These are phyloP conservation scores for Oligia fasciuncula DNA, from an alignment of 2,888 invertebrate genomes.

Conservation along the genomic window DNA sequence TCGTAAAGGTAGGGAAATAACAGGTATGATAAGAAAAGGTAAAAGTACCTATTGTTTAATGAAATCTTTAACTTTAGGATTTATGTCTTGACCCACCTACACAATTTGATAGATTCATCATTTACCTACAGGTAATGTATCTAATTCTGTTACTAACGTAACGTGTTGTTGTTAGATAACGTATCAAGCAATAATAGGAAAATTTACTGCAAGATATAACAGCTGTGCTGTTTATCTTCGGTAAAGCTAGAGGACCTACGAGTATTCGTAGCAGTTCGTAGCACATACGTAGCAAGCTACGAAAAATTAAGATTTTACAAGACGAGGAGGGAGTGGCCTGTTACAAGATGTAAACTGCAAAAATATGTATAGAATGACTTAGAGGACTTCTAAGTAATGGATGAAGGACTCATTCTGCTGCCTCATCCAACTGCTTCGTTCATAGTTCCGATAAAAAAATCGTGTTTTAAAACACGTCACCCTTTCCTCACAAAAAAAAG, in stretches of 20 bases:
- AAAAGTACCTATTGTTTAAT: neutral
- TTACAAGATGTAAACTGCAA: too few species aligned
- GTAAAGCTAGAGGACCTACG: neutral
- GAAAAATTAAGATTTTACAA: conserved; percentile 8
- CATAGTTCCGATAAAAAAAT: neutral
- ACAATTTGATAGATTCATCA: too few species aligned
- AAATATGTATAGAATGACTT: neutral
- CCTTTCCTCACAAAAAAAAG: conserved; percentile 21
- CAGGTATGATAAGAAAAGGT: conserved; percentile 26
- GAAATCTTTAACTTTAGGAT: too few species aligned
- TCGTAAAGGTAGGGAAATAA: conserved; percentile 34
- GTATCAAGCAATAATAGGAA: neutral
- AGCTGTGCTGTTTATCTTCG: neutral
- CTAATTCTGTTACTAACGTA: neutral
- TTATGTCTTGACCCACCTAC: too few species aligned
- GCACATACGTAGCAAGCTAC: conserved; percentile 50
- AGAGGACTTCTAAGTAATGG: neutral
- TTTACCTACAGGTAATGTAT: too few species aligned
- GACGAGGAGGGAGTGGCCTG: neutral
- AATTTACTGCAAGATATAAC: neutral
- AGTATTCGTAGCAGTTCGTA: conserved; percentile 42
- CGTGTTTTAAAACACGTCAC: neutral
- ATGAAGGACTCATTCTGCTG: neutral
- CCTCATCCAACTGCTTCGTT: neutral
- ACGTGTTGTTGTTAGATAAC: neutral